A percentile compares a stretch with the other conserved stretches of the same genome.
Conservation (phyloP, 2,113 vertebrate species). For the Ophthalmotilapia sp. region DNA sequence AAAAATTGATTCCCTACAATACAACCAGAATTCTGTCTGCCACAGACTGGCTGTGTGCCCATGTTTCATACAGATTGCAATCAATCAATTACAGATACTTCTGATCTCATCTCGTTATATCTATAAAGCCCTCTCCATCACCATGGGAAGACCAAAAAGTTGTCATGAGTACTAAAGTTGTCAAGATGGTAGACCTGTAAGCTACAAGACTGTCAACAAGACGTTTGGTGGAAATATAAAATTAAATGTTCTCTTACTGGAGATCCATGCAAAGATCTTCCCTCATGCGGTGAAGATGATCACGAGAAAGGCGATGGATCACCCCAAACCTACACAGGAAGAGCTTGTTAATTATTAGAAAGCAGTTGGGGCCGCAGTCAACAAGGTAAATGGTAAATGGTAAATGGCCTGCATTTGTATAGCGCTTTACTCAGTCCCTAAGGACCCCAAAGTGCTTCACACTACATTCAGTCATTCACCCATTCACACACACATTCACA, state of each 20-base stretch:
- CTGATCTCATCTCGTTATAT: neutral
- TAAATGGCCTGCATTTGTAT: too few species aligned
- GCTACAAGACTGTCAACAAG: neutral
- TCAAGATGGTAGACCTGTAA: neutral
- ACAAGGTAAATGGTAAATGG: too few species aligned
- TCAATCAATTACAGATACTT: neutral
- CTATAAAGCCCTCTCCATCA: neutral
- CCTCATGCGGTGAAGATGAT: neutral
- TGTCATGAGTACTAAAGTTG: neutral
- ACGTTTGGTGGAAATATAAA: neutral
- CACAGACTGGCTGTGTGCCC: neutral
- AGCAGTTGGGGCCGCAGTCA: neutral
- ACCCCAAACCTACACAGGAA: neutral
- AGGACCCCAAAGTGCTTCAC: too few species aligned
- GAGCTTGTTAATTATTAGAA: neutral
- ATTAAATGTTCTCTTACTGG: neutral
- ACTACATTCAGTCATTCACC: too few species aligned
- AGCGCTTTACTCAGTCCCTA: too few species aligned
- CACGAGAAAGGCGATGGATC: neutral
- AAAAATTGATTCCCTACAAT: neutral
- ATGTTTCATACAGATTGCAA: neutral
- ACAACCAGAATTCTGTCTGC: neutral
- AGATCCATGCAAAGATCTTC: neutral
- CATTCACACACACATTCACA: too few species aligned
- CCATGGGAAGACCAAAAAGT: neutral